phyloP scores from a whole-genome alignment of 1,140 invertebrate genomes.

The Probaryconus sp. region DNA sequence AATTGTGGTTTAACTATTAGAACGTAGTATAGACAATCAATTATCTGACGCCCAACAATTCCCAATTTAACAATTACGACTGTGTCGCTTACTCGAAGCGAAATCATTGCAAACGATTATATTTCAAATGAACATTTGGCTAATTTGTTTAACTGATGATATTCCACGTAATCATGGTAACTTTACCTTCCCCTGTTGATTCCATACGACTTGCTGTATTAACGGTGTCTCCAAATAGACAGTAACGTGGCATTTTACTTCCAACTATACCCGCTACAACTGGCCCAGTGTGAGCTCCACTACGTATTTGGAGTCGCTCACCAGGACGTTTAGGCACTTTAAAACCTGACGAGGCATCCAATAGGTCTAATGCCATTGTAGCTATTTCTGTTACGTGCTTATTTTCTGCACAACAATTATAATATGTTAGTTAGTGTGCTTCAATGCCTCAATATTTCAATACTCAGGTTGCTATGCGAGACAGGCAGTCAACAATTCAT shows the following conservation, averaged over 20 bases:
- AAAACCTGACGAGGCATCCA: slow-evolving; percentile 90
- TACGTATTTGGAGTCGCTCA: slow-evolving; percentile 90
- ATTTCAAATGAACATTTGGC: no score
- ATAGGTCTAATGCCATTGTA: slow-evolving; percentile 92
- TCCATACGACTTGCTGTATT: slow-evolving; percentile 97
- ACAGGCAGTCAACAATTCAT: no score
- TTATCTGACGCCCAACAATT: slow-evolving; percentile 18
- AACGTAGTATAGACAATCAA: neutral
- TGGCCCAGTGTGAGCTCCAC: slow-evolving; percentile 94
- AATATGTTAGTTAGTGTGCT: slow-evolving; percentile 4
- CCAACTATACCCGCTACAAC: slow-evolving; percentile 94
- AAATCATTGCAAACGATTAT: no score
- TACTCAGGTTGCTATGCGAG: no score
- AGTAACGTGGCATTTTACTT: slow-evolving; percentile 93
- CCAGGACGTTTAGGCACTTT: slow-evolving; percentile 91
- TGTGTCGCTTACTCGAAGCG: no score
- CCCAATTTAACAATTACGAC: no score
- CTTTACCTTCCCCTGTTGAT: slow-evolving; percentile 88
- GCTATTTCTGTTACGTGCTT: slow-evolving; percentile 95
- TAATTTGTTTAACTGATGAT: no score
- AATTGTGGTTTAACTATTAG: neutral
- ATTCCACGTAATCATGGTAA: no score
- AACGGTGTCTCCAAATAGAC: slow-evolving; percentile 93
- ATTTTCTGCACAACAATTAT: slow-evolving; percentile 79
- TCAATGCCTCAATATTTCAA: no score